Evolutionary conservation across 2,797 vertebrate genomes (phyloP).

Genomic region (Sarcophilus harrisii): DNA sequence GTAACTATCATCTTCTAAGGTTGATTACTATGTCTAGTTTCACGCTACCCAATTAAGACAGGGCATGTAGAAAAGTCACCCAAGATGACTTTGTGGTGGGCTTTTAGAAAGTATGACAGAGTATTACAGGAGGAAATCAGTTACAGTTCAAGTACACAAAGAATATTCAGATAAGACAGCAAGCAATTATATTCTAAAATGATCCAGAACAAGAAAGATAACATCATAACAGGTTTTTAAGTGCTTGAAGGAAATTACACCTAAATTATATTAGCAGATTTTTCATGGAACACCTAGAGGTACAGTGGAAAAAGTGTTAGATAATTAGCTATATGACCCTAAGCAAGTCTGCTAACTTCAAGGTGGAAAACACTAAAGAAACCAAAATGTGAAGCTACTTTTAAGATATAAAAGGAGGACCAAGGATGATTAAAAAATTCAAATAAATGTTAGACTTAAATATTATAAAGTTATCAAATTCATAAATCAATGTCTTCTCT

Average conservation of each 20-base stretch:
- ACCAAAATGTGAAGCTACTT: background rate
- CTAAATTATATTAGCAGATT: background rate
- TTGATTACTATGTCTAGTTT: background rate
- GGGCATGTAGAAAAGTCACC: background rate
- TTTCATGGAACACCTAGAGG: background rate
- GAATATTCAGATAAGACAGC: background rate
- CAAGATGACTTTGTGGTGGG: background rate
- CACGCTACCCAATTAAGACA: slow-evolving; percentile 49
- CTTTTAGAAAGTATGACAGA: background rate
- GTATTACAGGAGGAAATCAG: background rate
- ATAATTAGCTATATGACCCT: background rate
- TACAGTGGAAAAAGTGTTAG: background rate
- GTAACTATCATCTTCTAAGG: background rate
- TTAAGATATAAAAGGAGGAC: slow-evolving; percentile 6
- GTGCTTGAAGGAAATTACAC: background rate
- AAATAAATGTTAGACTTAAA: background rate
- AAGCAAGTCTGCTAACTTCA: background rate
- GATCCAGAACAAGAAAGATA: slow-evolving; percentile 22
- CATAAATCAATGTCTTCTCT: slow-evolving; percentile 27
- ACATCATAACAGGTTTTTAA: slow-evolving; percentile 33
- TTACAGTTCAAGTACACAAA: background rate
- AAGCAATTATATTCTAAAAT: background rate
- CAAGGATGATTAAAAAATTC: slow-evolving; percentile 28
- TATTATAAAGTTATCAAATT: slow-evolving; percentile 2
- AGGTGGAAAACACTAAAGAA: background rate